Evolutionary conservation across 1,140 invertebrate species (phyloP).

Genomic region (Samia ricini): DNA sequence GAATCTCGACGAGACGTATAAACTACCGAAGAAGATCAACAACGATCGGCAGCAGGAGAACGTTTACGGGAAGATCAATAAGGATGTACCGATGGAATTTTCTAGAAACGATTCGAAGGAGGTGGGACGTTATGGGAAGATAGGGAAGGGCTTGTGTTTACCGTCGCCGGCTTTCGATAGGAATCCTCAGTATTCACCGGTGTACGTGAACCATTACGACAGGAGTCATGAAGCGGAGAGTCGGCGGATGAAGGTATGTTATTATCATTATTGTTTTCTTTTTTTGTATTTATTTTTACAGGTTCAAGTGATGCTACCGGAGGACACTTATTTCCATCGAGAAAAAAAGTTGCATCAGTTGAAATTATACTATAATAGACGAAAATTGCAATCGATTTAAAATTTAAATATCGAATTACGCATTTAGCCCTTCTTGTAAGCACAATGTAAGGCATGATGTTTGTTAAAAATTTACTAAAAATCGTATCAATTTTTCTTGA

Average conservation of each 20-base stretch:
- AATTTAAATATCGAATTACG: no score
- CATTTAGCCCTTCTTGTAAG: no score
- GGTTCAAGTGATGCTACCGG: no score
- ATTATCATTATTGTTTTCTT: constrained; percentile 14
- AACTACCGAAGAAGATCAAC: constrained; percentile 31
- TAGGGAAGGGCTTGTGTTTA: constrained; percentile 23
- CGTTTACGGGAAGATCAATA: constrained; percentile 60
- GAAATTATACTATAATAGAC: no score
- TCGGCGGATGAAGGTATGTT: constrained; percentile 55
- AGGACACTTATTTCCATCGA: no score
- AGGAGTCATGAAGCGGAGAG: constrained; percentile 57
- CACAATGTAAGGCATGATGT: no score
- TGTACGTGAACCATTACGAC: constrained; percentile 48
- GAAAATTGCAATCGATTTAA: no score
- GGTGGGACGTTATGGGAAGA: not conserved
- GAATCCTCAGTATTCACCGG: constrained; percentile 62
- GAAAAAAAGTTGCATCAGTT: no score
- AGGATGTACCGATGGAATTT: constrained; percentile 14
- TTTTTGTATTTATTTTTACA: not conserved
- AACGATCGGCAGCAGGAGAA: constrained; percentile 54
- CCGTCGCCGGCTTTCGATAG: constrained; percentile 55
- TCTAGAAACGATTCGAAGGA: not conserved
- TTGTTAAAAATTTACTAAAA: no score
- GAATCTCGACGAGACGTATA: constrained; percentile 60
- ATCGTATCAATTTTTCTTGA: no score